Evolutionary conservation across 2,797 vertebrate genomes (phyloP).

Genomic region (Hydrolagus colliei): DNA sequence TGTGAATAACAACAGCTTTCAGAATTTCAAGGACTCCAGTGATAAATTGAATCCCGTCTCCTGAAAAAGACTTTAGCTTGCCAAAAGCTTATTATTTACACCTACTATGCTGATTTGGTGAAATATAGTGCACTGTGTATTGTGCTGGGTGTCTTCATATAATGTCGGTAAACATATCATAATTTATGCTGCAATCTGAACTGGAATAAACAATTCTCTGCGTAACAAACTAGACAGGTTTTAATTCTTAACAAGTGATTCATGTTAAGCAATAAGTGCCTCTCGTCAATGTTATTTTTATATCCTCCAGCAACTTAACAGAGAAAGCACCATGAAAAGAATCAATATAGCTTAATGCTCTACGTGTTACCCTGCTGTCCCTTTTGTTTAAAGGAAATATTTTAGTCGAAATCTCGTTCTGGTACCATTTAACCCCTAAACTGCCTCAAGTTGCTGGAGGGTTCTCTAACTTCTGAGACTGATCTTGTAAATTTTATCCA

Average conservation of each 20-base stretch:
- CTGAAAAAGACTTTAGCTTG: background rate
- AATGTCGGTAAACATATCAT: background rate
- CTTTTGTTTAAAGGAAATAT: no score
- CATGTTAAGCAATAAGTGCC: background rate
- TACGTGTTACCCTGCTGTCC: background rate
- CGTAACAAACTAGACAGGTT: background rate
- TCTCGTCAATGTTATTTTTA: background rate
- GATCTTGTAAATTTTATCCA: no score
- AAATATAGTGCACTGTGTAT: background rate
- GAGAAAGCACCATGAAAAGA: background rate
- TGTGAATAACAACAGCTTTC: conserved; percentile 17
- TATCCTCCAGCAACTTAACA: background rate
- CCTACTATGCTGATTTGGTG: background rate
- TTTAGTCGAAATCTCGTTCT: conserved; percentile 1
- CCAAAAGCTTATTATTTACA: conserved; percentile 19
- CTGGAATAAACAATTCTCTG: background rate
- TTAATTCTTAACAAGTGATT: conserved; percentile 19
- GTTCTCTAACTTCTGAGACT: no score
- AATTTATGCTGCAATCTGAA: conserved; percentile 9
- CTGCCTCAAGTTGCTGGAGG: no score
- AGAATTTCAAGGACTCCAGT: background rate
- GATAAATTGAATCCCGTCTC: background rate
- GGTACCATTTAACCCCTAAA: background rate
- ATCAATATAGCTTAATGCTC: background rate
- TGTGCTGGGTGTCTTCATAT: background rate